Conservation (phyloP, 2,797 vertebrate genomes). For the Furcifer pardalis region DNA sequence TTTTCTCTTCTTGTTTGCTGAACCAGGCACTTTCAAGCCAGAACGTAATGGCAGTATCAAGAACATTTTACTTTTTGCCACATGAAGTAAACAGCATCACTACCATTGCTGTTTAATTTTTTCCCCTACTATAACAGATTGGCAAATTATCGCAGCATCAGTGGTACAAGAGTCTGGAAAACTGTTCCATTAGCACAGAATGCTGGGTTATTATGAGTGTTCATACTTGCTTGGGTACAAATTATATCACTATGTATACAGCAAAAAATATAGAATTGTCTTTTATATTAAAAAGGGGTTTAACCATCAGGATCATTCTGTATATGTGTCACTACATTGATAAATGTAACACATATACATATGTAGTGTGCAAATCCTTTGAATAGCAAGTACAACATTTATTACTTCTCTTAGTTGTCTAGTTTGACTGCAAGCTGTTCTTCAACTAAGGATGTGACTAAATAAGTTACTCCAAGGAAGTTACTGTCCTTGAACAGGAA, state of each 20-base stretch:
- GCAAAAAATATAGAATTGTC: background rate
- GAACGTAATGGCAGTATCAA: constrained; percentile 24
- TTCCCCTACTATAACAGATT: constrained; percentile 45
- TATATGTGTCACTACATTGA: background rate
- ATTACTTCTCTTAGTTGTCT: background rate
- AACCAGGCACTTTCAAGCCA: constrained; percentile 30
- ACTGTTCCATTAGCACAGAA: constrained; percentile 61
- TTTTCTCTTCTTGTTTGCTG: constrained; percentile 31
- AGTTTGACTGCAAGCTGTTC: background rate
- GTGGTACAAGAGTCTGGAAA: constrained; percentile 40
- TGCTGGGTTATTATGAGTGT: constrained; percentile 55
- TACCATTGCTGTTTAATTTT: constrained; percentile 34
- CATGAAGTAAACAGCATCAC: constrained; percentile 28
- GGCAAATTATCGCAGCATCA: constrained; percentile 53
- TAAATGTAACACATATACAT: background rate
- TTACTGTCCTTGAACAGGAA: background rate
- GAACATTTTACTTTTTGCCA: constrained; percentile 17
- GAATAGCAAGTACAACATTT: background rate
- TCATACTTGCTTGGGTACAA: constrained; percentile 56
- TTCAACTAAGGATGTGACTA: background rate
- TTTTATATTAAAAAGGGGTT: background rate
- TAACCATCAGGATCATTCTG: background rate
- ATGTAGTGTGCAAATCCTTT: background rate
- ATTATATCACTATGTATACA: constrained; percentile 28
- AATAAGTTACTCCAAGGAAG: constrained; percentile 7